Evolutionary conservation across 2,113 vertebrate species (phyloP).

Genomic region (Otocyon megalotis): DNA sequence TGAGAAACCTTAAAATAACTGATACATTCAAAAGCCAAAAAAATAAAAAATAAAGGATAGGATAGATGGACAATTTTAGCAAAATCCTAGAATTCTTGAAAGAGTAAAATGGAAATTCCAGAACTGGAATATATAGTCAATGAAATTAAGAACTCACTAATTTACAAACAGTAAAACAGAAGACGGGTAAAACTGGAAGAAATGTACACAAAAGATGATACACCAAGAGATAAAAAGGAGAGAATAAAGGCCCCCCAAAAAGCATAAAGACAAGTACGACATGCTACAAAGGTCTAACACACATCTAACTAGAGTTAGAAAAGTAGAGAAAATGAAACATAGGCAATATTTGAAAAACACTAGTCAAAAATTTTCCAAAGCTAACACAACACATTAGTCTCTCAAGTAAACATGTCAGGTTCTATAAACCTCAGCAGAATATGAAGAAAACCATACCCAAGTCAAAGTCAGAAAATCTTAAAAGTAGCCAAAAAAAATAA

Average conservation of each 20-base stretch:
- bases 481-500: background rate
- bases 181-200: background rate
- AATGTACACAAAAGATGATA: background rate
- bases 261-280: background rate
- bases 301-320: background rate
- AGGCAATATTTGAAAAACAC: background rate
- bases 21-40: background rate
- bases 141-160: slow-evolving; percentile 22
- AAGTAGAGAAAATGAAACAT: background rate
- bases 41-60: background rate
- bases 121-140: background rate
- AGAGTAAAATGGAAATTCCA: background rate
- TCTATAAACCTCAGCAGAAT: background rate
- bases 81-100: background rate
- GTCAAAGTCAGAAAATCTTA: background rate
- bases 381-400: background rate
- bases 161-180: background rate
- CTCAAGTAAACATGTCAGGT: background rate
- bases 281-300: background rate
- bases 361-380: background rate
- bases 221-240: background rate
- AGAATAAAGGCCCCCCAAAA: background rate
- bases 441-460: background rate
- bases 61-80: background rate
- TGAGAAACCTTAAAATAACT: background rate